Evolutionary conservation across 35 echinoderm and acorn worm genomes (phyloP).

Genomic region (Ptychodera flava): DNA sequence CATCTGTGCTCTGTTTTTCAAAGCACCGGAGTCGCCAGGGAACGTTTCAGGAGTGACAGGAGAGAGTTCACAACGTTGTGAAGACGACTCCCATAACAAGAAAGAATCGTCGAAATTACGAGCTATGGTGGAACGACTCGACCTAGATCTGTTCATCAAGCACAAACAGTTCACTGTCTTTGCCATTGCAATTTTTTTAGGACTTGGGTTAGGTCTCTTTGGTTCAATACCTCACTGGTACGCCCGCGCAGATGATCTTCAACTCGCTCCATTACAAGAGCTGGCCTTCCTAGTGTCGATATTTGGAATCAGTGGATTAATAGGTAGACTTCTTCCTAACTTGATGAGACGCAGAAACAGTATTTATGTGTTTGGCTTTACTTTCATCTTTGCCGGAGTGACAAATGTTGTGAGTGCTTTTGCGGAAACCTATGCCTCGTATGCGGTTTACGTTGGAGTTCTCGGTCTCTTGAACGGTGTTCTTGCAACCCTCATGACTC

Average conservation of each 20-base stretch:
- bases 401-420: background rate
- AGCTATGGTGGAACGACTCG: too few relatives aligned
- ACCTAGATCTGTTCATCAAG: background rate
- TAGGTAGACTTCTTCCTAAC: background rate
- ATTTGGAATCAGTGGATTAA: background rate
- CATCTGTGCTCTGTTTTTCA: too few relatives aligned
- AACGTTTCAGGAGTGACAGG: too few relatives aligned
- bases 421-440: background rate
- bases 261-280: background rate
- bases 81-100: too few relatives aligned
- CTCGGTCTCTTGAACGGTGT: background rate
- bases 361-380: background rate
- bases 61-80: too few relatives aligned
- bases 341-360: background rate
- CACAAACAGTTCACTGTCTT: background rate
- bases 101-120: too few relatives aligned
- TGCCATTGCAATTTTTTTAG: background rate
- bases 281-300: background rate
- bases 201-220: background rate
- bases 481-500: background rate
- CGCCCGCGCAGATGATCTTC: background rate
- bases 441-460: background rate
- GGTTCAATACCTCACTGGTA: background rate
- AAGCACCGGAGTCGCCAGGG: too few relatives aligned
- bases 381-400: background rate